Percentiles rank a stretch among this genome's conserved stretches.
Evolutionary conservation across 2,113 vertebrate genomes (phyloP).

Genomic region (Erpornis zantholeuca): DNA sequence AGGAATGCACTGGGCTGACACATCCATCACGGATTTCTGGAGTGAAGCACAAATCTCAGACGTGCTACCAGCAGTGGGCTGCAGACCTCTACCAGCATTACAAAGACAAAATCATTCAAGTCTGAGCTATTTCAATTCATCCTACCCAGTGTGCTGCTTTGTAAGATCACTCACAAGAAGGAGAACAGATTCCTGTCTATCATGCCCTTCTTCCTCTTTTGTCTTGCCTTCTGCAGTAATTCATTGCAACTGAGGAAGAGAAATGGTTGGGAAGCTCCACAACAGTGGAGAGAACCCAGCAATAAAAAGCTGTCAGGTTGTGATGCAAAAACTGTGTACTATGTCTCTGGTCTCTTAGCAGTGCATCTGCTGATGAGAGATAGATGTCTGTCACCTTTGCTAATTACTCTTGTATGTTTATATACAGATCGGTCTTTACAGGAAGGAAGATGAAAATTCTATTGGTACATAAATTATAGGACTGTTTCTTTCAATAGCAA

Average conservation of each 20-base stretch:
- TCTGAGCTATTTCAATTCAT: not conserved
- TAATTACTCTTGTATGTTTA: not conserved
- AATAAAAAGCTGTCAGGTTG: not conserved
- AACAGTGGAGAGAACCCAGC: not conserved
- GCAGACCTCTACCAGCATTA: not conserved
- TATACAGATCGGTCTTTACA: not conserved
- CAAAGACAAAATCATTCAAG: not conserved
- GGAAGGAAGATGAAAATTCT: not conserved
- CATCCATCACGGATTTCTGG: not conserved
- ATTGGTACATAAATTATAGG: not conserved
- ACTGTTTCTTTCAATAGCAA: not conserved
- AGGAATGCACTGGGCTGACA: not conserved
- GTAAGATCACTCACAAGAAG: not conserved
- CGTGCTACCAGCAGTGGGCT: accelerated
- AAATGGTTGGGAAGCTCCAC: not conserved
- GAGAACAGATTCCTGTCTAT: not conserved
- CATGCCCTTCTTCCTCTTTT: not conserved
- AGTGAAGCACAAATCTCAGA: not conserved
- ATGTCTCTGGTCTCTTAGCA: not conserved
- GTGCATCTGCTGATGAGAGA: not conserved
- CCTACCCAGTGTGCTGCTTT: not conserved
- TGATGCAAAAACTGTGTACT: not conserved
- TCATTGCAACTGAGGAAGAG: not conserved
- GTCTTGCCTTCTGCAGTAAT: not conserved
- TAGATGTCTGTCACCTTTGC: not conserved